phyloP scores from a whole-genome alignment of 2,113 vertebrate species.

The Otis tarda region DNA sequence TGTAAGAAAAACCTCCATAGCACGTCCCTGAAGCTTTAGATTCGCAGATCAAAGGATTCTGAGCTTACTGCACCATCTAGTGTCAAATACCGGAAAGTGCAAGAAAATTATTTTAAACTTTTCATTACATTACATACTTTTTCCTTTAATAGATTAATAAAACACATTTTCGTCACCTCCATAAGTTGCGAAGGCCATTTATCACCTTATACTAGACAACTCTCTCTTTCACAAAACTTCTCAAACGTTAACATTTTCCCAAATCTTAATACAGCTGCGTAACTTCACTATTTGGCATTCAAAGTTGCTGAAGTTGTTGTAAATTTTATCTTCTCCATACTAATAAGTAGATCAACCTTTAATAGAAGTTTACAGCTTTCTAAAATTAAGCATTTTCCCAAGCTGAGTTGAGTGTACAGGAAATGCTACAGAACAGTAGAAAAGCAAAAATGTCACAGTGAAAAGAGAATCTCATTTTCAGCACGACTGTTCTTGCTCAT shows the following conservation, averaged over 20 bases:
- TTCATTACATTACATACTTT: not conserved
- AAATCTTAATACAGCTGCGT: not conserved
- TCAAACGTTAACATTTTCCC: not conserved
- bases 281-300: not conserved
- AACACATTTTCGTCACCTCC: not conserved
- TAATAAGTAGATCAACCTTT: not conserved
- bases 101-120: not conserved
- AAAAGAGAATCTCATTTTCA: not conserved
- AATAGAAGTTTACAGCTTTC: not conserved
- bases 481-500: not conserved
- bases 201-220: not conserved
- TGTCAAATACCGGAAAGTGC: not conserved
- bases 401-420: not conserved
- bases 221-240: not conserved
- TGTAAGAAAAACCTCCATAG: not conserved
- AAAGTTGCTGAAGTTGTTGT: not conserved
- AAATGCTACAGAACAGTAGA: not conserved
- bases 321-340: not conserved
- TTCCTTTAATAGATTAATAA: not conserved
- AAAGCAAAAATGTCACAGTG: not conserved
- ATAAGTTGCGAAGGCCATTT: not conserved
- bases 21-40: not conserved
- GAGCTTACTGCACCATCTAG: conserved; percentile 71
- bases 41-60: not conserved
- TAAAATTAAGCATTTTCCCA: not conserved